A percentile compares a stretch with the other conserved stretches of the same genome.
Conservation (phyloP, 2,113 vertebrate genomes). For the Porphyrio hochstetteri region DNA sequence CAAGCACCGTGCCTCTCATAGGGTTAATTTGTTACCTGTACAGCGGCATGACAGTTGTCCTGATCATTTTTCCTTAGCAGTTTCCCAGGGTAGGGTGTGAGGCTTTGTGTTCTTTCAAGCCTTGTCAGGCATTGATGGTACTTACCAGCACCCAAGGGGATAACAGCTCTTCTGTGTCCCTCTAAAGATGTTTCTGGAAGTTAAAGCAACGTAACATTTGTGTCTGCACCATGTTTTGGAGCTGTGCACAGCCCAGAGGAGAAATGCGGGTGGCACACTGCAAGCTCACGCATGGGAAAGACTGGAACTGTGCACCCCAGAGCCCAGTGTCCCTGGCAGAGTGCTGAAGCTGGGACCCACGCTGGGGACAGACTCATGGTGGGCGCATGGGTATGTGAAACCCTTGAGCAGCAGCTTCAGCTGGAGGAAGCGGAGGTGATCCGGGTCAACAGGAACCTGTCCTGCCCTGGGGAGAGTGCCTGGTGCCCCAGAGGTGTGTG, state of each 20-base stretch:
- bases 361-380: fast-evolving
- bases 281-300: not conserved
- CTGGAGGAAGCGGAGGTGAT: not conserved
- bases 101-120: not conserved
- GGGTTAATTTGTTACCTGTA: not conserved
- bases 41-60: not conserved
- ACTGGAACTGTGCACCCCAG: not conserved
- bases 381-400: not conserved
- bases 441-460: fast-evolving
- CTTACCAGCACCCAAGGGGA: not conserved
- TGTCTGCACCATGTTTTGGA: not conserved
- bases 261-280: not conserved
- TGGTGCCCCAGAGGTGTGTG: fast-evolving
- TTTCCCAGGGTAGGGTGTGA: not conserved
- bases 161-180: not conserved
- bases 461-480: not conserved
- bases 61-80: not conserved
- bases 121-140: not conserved
- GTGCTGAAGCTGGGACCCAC: not conserved
- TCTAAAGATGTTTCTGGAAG: not conserved
- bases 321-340: not conserved
- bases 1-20: not conserved
- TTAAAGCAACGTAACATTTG: not conserved
- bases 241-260: not conserved
- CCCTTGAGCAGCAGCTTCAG: not conserved